Evolutionary conservation across 2,797 vertebrate genomes (phyloP).

Genomic region (Myoxocephalus aenaeus): DNA sequence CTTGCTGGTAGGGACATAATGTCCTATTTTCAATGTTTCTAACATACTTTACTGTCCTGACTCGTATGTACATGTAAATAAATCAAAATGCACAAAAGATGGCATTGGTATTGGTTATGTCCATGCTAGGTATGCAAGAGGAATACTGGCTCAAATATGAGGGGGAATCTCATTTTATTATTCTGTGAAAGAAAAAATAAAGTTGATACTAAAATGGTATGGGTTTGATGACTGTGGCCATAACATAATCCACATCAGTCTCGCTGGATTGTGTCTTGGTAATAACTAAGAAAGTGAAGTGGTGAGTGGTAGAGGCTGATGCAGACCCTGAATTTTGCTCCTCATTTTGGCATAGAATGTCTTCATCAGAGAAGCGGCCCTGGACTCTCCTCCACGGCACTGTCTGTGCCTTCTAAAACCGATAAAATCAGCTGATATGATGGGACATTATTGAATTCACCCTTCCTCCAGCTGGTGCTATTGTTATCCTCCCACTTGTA

Average conservation of each 20-base stretch:
- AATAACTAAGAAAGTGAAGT: background rate
- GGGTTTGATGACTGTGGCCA: background rate
- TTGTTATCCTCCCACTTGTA: constrained; percentile 4
- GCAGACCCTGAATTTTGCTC: constrained; percentile 1
- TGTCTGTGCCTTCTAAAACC: background rate
- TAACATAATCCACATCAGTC: background rate
- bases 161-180: background rate
- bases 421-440: constrained; percentile 10
- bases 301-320: background rate
- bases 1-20: background rate
- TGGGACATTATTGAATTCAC: constrained; percentile 14
- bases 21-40: background rate
- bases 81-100: background rate
- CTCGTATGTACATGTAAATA: background rate
- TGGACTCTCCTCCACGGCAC: background rate
- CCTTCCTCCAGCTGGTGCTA: background rate
- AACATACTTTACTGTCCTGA: background rate
- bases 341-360: background rate
- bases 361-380: background rate
- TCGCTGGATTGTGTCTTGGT: background rate
- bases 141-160: background rate
- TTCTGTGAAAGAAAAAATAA: background rate
- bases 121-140: background rate
- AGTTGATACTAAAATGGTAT: background rate
- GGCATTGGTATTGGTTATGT: background rate